phyloP scores from a whole-genome alignment of 2,888 invertebrate genomes.

The Dynastes hyllus region DNA sequence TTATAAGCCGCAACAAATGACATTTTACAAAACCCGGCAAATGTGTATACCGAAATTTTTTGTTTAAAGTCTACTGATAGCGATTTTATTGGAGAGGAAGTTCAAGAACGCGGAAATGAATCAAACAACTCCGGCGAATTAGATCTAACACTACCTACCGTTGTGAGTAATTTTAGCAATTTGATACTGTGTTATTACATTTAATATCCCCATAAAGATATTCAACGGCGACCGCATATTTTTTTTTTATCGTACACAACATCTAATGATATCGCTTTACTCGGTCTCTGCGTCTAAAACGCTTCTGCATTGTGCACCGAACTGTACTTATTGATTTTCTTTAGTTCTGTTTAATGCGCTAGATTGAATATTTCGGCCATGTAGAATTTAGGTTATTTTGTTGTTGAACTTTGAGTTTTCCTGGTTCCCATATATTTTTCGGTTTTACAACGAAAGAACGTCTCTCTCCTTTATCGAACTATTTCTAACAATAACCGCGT shows the following conservation, averaged over 20 bases:
- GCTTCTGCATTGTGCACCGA: conserved; percentile 25
- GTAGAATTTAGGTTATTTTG: conserved; percentile 45
- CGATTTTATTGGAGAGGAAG: conserved; percentile 68
- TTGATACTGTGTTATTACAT: conserved; percentile 29
- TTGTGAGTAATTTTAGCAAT: conserved; percentile 42
- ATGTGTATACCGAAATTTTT: conserved; percentile 67
- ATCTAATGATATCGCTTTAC: conserved; percentile 31
- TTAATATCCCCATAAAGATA: conserved; percentile 12
- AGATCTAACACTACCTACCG: conserved; percentile 14
- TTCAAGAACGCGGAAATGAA: conserved; percentile 61
- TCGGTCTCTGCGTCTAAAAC: background rate
- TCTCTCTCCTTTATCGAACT: background rate
- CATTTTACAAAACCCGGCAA: conserved; percentile 64
- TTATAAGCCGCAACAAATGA: conserved; percentile 56
- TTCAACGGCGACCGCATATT: conserved; percentile 16
- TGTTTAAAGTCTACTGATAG: too few species aligned
- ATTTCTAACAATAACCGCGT: background rate
- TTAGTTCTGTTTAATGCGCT: conserved; percentile 34
- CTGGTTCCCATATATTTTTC: conserved; percentile 17
- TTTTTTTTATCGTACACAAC: conserved; percentile 19
- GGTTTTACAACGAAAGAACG: conserved; percentile 34
- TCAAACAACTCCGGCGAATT: conserved; percentile 37
- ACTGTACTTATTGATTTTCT: conserved; percentile 61
- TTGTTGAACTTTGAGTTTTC: conserved; percentile 44
- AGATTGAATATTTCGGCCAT: conserved; percentile 37